These are phyloP conservation scores for Megaleporinus macrocephalus DNA, from an alignment of 2,113 vertebrate genomes.

Conservation along the genomic window DNA sequence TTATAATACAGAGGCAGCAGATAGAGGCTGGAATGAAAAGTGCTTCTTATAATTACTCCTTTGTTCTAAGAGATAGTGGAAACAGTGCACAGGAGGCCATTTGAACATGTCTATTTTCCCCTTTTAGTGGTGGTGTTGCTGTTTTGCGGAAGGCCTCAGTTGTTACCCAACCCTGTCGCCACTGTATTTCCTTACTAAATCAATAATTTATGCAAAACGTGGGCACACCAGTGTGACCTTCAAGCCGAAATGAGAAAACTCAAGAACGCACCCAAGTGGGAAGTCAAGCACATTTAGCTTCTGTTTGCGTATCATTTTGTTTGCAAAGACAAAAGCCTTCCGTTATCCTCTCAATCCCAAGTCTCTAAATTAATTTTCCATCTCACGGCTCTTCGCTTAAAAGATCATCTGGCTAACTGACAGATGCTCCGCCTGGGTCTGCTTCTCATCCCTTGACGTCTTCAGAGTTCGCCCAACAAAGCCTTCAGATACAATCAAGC, in stretches of 20 bases:
- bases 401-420: conserved; percentile 1
- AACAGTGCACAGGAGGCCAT: not conserved
- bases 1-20: no score
- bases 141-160: not conserved
- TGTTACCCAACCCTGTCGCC: not conserved
- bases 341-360: not conserved
- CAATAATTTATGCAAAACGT: not conserved
- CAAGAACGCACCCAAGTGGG: not conserved
- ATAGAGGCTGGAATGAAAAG: no score
- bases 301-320: not conserved
- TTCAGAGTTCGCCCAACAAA: conserved; percentile 3
- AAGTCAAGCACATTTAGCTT: not conserved
- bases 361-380: not conserved
- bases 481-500: not conserved
- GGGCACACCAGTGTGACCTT: not conserved
- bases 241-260: not conserved
- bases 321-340: not conserved
- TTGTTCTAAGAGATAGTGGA: not conserved
- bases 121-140: not conserved
- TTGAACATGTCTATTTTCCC: not conserved
- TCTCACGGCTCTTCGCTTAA: not conserved
- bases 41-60: no score
- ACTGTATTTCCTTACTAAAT: not conserved
- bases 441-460: not conserved
- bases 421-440: not conserved